Conservation (phyloP, 2,888 invertebrate genomes). For the Elegia similella region DNA sequence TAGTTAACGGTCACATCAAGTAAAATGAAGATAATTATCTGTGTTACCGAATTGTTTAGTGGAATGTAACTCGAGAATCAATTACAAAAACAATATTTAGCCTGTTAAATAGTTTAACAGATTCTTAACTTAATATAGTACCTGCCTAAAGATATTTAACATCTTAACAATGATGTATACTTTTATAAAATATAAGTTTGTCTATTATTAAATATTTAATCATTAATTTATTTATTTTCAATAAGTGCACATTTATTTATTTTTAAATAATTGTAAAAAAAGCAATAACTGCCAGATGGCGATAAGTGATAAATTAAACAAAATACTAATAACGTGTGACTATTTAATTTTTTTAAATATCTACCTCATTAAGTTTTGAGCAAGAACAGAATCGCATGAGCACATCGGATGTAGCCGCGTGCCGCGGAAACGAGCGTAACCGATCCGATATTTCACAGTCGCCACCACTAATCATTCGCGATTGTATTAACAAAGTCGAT, state of each 20-base stretch:
- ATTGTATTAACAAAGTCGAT: conserved; percentile 64
- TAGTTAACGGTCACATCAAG: background rate
- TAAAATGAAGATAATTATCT: background rate
- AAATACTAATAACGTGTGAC: too few relatives aligned
- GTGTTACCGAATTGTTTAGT: background rate
- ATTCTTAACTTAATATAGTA: background rate
- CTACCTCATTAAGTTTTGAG: conserved; percentile 25
- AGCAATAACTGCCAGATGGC: too few relatives aligned
- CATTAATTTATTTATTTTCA: too few relatives aligned
- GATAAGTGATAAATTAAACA: too few relatives aligned
- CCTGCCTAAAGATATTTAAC: too few relatives aligned
- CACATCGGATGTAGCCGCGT: conserved; percentile 56
- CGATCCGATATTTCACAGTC: conserved; percentile 72
- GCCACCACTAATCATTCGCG: conserved; percentile 67
- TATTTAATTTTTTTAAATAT: background rate
- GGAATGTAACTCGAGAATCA: background rate
- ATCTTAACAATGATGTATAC: too few relatives aligned
- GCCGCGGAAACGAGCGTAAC: conserved; percentile 60
- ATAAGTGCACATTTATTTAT: too few relatives aligned
- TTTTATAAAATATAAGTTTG: too few relatives aligned
- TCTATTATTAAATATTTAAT: too few relatives aligned
- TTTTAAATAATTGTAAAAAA: too few relatives aligned
- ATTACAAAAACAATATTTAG: background rate
- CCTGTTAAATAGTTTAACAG: background rate
- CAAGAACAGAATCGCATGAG: conserved; percentile 43